phyloP scores from a whole-genome alignment of 2,888 invertebrate genomes.

The Ganaspis brasiliensis region DNA sequence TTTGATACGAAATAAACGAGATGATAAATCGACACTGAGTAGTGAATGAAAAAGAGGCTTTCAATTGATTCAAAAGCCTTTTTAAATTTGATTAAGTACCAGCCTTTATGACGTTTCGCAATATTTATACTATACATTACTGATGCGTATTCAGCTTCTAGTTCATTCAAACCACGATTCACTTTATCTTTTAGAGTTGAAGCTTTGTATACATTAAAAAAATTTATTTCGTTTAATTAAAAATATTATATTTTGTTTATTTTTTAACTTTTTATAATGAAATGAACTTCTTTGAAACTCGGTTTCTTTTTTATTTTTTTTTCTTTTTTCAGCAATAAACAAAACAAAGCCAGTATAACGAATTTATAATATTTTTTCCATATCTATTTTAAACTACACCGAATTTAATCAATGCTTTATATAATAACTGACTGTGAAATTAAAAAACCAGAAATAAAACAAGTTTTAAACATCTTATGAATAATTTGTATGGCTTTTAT shows the following conservation, averaged over 20 bases:
- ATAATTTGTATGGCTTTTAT: neutral
- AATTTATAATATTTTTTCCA: too few relatives aligned
- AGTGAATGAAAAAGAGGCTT: neutral
- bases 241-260: neutral
- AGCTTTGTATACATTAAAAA: neutral
- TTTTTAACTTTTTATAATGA: too few relatives aligned
- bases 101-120: neutral
- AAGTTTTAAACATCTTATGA: too few relatives aligned
- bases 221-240: neutral
- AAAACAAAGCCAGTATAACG: too few relatives aligned
- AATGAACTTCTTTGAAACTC: too few relatives aligned
- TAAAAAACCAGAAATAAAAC: neutral
- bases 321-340: too few relatives aligned
- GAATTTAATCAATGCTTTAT: too few relatives aligned
- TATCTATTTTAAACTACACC: too few relatives aligned
- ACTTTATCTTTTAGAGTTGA: neutral
- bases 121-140: too few relatives aligned
- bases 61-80: slow-evolving; percentile 13
- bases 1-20: neutral
- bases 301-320: too few relatives aligned
- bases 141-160: neutral
- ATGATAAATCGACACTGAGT: slow-evolving; percentile 7
- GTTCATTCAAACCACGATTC: neutral
- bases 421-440: too few relatives aligned
- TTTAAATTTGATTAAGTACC: neutral